Conservation (phyloP, 2,888 invertebrate species). For the Andrena fulva region DNA sequence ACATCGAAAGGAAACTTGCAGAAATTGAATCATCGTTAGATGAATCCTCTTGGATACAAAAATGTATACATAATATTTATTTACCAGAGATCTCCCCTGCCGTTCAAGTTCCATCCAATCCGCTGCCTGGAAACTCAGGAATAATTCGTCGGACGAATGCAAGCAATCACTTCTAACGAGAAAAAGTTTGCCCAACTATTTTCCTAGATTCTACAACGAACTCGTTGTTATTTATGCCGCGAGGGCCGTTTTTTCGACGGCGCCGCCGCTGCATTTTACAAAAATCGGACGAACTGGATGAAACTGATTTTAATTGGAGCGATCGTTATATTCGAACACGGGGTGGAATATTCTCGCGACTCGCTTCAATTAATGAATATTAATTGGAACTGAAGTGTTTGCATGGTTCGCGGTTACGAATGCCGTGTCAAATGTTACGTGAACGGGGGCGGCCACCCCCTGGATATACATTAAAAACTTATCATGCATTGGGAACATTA, state of each 20-base stretch:
- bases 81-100: not conserved
- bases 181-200: not conserved
- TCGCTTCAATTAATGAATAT: constrained; percentile 40
- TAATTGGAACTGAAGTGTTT: constrained; percentile 24
- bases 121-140: not conserved
- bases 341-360: not conserved
- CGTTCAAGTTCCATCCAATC: not conserved
- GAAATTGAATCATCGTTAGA: too few species aligned
- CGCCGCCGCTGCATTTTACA: not conserved
- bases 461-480: not conserved
- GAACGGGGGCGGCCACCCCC: too few species aligned
- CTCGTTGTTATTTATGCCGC: not conserved
- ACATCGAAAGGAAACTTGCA: too few species aligned
- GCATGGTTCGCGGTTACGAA: not conserved
- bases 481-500: constrained; percentile 2
- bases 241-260: not conserved
- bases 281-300: not conserved
- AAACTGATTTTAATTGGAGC: constrained; percentile 24
- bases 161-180: not conserved
- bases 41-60: not conserved
- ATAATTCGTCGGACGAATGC: not conserved
- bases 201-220: not conserved
- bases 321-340: constrained; percentile 21
- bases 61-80: not conserved
- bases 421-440: not conserved